Conservation (phyloP, 2,797 vertebrate genomes). For the Aselliscus stoliczkanus region DNA sequence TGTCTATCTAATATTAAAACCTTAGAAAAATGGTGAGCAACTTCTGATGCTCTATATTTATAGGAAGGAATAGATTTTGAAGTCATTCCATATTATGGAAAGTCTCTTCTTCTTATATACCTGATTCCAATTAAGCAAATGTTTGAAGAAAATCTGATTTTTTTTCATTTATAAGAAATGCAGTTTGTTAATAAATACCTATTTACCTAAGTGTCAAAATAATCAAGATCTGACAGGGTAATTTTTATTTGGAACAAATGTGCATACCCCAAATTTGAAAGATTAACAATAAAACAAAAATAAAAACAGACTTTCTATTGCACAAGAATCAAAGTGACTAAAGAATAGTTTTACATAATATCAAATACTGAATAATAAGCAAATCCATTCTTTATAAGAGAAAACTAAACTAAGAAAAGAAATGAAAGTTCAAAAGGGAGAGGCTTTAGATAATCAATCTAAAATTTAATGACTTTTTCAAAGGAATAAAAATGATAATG, state of each 20-base stretch:
- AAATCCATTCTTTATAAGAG: background rate
- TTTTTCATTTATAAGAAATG: background rate
- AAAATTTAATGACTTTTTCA: slow-evolving; percentile 42
- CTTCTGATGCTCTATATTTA: background rate
- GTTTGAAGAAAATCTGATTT: background rate
- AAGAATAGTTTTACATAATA: background rate
- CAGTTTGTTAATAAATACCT: background rate
- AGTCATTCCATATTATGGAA: background rate
- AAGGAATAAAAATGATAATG: slow-evolving; percentile 13
- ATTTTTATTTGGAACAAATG: background rate
- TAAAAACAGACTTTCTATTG: background rate
- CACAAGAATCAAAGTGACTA: background rate
- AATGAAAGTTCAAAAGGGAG: slow-evolving; percentile 15
- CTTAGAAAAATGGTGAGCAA: background rate
- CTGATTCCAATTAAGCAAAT: background rate
- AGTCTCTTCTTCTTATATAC: background rate
- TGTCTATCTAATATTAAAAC: background rate
- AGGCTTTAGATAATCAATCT: background rate
- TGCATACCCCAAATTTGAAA: background rate
- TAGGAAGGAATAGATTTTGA: slow-evolving; percentile 12
- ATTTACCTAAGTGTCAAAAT: slow-evolving; percentile 18
- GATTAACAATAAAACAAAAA: background rate
- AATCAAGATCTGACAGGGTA: background rate
- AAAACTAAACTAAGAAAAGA: background rate
- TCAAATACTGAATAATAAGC: background rate